Conservation (phyloP, 2,797 vertebrate species). For the Falco berigora region DNA sequence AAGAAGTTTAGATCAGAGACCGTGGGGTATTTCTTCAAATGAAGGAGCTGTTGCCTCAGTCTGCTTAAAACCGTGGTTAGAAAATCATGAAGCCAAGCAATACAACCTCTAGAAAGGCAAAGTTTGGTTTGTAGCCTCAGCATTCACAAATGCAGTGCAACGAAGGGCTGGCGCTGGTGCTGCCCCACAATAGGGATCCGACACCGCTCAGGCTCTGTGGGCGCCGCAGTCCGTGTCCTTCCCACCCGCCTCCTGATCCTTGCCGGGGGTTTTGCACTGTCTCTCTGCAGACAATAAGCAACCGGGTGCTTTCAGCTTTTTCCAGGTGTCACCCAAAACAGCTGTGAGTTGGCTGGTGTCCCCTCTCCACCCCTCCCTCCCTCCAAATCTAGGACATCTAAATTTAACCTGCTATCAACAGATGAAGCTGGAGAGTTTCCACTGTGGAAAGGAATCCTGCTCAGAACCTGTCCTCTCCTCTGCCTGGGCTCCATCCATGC, state of each 20-base stretch:
- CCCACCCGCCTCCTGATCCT: not conserved
- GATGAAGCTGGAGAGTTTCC: conserved; percentile 37
- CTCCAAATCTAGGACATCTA: conserved; percentile 37
- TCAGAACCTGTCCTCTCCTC: not conserved
- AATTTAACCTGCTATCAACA: conserved; percentile 66
- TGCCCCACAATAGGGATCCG: not conserved
- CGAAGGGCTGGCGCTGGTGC: not conserved
- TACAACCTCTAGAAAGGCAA: not conserved
- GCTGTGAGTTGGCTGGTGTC: conserved; percentile 21
- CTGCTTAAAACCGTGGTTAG: not conserved
- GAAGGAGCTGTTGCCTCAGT: not conserved
- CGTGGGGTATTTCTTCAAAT: not conserved
- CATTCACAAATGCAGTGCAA: rapidly evolving
- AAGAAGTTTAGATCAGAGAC: not conserved
- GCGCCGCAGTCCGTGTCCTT: not conserved
- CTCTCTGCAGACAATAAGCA: not conserved
- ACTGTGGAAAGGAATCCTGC: conserved; percentile 1
- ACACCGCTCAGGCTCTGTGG: not conserved
- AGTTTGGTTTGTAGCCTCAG: not conserved
- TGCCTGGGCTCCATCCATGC: not conserved
- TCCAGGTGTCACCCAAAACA: not conserved
- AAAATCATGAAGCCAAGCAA: not conserved
- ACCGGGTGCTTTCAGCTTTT: not conserved
- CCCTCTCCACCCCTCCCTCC: not conserved
- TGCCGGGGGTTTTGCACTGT: not conserved